phyloP scores from a whole-genome alignment of 2,797 vertebrate genomes.

The Enteromius mattozi region DNA sequence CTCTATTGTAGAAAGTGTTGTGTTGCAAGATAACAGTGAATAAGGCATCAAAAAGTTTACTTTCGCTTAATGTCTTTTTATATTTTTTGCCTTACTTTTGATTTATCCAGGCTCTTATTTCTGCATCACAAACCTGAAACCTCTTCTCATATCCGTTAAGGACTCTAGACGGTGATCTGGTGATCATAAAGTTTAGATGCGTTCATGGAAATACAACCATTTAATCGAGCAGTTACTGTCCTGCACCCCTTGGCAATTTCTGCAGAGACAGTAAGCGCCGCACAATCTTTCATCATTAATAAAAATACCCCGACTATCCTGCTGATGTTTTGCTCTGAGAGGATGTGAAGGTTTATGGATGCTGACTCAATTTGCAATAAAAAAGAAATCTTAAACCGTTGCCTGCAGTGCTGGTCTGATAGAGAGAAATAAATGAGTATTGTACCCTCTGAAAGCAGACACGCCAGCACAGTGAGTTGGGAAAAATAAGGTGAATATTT shows the following conservation, averaged over 20 bases:
- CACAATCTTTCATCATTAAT: slow-evolving; percentile 60
- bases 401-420: slow-evolving; percentile 48
- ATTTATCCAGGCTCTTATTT: slow-evolving; percentile 22
- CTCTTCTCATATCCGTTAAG: slow-evolving; percentile 41
- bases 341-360: slow-evolving; percentile 68
- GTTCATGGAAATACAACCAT: slow-evolving; percentile 30
- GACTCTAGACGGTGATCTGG: slow-evolving; percentile 31
- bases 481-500: not conserved
- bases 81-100: not conserved
- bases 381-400: slow-evolving; percentile 60
- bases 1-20: not conserved
- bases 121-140: slow-evolving; percentile 13
- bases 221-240: slow-evolving; percentile 35
- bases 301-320: slow-evolving; percentile 63
- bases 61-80: not conserved
- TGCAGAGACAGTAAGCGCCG: slow-evolving; percentile 21
- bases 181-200: slow-evolving; percentile 37
- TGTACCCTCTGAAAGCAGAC: slow-evolving; percentile 12
- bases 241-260: slow-evolving; percentile 29
- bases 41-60: slow-evolving; percentile 6
- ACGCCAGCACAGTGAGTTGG: not conserved
- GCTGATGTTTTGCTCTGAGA: slow-evolving; percentile 64
- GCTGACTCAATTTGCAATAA: slow-evolving; percentile 64
- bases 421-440: slow-evolving; percentile 20
- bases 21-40: not conserved